Percentiles rank a stretch among this genome's conserved stretches.
Evolutionary conservation across 2,888 invertebrate species (phyloP).

Genomic region (Nephrotoma guestfalica): DNA sequence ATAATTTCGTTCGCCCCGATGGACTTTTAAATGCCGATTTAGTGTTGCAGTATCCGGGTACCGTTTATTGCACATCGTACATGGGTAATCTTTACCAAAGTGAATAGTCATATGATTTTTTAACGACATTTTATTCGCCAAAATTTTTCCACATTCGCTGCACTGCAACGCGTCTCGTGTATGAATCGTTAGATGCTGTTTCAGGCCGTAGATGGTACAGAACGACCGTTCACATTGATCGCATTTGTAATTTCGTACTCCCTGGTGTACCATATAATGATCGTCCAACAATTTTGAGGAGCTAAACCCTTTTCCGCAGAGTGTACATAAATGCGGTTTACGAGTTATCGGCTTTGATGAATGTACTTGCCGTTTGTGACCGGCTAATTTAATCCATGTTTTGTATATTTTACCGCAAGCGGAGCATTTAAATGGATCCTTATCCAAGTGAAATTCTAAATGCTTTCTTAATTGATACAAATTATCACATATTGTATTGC

Average conservation of each 20-base stretch:
- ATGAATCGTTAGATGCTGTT: constrained; percentile 5
- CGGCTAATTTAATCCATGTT: neutral
- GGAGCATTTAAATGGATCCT: neutral
- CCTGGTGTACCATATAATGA: neutral
- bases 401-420: neutral
- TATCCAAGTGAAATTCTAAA: neutral
- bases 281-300: neutral
- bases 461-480: neutral
- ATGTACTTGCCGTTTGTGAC: neutral
- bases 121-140: neutral
- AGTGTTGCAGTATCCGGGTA: constrained; percentile 4
- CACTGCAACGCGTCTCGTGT: neutral
- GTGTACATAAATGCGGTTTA: neutral
- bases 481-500: neutral
- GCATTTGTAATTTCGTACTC: constrained; percentile 14
- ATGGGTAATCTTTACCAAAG: neutral
- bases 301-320: neutral
- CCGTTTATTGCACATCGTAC: constrained; percentile 8
- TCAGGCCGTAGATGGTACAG: constrained; percentile 18
- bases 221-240: constrained; percentile 19
- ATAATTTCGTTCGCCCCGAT: constrained; percentile 8
- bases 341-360: neutral
- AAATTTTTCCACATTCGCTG: neutral
- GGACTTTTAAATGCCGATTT: constrained; percentile 6
- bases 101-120: neutral